Percentiles rank a stretch among this genome's conserved stretches.
Evolutionary conservation across 2,888 invertebrate species (phyloP).

Genomic region (Drosophila rubida): DNA sequence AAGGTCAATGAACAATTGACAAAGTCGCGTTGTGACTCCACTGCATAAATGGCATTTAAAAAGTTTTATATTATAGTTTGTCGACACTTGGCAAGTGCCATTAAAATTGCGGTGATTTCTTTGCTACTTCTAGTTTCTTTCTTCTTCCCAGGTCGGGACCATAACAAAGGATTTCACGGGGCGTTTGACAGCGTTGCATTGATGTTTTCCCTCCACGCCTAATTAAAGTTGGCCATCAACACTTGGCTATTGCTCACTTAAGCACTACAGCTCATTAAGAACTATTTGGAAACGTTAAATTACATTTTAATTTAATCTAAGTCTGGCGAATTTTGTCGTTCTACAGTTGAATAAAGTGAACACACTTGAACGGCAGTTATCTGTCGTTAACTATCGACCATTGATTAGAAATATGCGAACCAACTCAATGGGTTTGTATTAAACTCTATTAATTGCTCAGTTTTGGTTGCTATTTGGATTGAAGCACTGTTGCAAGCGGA

Average conservation of each 20-base stretch:
- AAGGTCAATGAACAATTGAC: constrained; percentile 71
- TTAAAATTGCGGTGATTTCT: constrained; percentile 40
- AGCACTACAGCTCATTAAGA: background rate
- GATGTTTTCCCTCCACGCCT: constrained; percentile 25
- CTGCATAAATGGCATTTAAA: constrained; percentile 53
- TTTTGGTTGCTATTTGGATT: no score
- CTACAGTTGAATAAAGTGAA: no score
- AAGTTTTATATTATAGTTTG: constrained; percentile 64
- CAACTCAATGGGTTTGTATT: no score
- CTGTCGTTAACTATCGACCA: no score
- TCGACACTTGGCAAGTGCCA: constrained; percentile 48
- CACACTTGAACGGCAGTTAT: no score
- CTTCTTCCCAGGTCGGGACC: background rate
- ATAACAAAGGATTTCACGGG: background rate
- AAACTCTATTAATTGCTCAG: no score
- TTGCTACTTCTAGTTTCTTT: constrained; percentile 9
- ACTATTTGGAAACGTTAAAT: background rate
- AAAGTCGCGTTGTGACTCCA: constrained; percentile 39
- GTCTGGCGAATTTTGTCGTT: background rate
- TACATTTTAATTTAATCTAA: background rate
- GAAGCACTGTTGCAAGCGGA: no score
- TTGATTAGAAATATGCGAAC: no score
- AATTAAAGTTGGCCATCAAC: constrained; percentile 41
- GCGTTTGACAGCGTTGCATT: constrained; percentile 10
- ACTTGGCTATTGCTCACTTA: constrained; percentile 1